These are phyloP conservation scores for Agrilus planipennis DNA, from an alignment of 1,140 invertebrate species.

Conservation along the genomic window DNA sequence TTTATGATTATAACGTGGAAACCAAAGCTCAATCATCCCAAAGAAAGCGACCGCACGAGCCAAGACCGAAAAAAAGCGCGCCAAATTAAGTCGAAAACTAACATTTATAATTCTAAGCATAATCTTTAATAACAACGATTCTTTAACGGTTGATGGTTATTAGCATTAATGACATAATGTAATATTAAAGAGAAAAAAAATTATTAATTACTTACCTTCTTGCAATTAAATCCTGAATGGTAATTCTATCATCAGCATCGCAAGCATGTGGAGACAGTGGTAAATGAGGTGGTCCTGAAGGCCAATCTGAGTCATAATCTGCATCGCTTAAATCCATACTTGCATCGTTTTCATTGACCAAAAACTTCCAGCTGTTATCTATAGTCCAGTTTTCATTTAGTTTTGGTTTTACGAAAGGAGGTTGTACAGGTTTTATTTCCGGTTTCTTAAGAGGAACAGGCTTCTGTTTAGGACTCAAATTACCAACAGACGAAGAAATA, in stretches of 20 bases:
- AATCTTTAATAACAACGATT: too few relatives aligned
- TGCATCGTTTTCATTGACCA: conserved; percentile 39
- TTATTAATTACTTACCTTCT: conserved; percentile 50
- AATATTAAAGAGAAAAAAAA: too few relatives aligned
- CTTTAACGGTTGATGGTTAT: too few relatives aligned
- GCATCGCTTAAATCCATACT: conserved; percentile 35
- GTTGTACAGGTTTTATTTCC: conserved; percentile 56
- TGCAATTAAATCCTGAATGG: conserved; percentile 64
- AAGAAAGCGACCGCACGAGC: too few relatives aligned
- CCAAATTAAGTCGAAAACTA: too few relatives aligned
- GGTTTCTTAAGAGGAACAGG: conserved; percentile 38
- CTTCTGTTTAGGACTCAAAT: conserved; percentile 39
- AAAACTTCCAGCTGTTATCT: conserved; percentile 79
- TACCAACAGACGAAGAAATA: conserved; percentile 59
- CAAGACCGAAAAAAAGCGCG: too few relatives aligned
- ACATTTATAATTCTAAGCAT: too few relatives aligned
- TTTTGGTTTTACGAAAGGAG: conserved; percentile 50
- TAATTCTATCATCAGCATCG: conserved; percentile 40
- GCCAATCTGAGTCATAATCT: conserved; percentile 39
- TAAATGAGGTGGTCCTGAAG: conserved; percentile 19
- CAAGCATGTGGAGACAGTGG: conserved; percentile 31
- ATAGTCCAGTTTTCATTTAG: conserved; percentile 62
- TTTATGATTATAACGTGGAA: too few relatives aligned
- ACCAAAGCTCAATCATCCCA: too few relatives aligned
- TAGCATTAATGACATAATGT: too few relatives aligned